Percentiles rank a stretch among this genome's conserved stretches.
phyloP scores from a whole-genome alignment of 2,888 invertebrate species.

The Argyresthia albistria region DNA sequence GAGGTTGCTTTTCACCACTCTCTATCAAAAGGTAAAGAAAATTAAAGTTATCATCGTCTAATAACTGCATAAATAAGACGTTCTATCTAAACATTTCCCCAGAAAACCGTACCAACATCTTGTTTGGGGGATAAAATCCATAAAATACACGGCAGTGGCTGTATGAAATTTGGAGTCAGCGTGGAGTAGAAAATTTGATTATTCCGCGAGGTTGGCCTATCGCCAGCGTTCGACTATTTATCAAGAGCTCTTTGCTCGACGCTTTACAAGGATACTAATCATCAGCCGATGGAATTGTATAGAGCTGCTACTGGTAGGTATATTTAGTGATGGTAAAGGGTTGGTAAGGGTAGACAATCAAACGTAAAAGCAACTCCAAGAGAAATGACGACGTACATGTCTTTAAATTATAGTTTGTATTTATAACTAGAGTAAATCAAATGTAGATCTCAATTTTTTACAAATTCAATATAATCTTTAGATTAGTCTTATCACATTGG shows the following conservation, averaged over 20 bases:
- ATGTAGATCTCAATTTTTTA: too few relatives aligned
- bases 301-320: slow-evolving; percentile 23
- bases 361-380: too few relatives aligned
- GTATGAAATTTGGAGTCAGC: slow-evolving; percentile 33
- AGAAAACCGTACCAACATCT: slow-evolving; percentile 31
- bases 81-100: too few relatives aligned
- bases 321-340: not conserved
- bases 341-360: not conserved
- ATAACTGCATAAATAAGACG: too few relatives aligned
- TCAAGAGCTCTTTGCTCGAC: slow-evolving; percentile 54
- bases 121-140: slow-evolving; percentile 65
- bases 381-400: too few relatives aligned
- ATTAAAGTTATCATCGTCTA: too few relatives aligned
- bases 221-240: slow-evolving; percentile 66
- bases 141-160: slow-evolving; percentile 60
- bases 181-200: slow-evolving; percentile 65
- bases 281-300: slow-evolving; percentile 37
- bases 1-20: too few relatives aligned
- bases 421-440: too few relatives aligned
- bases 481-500: too few relatives aligned
- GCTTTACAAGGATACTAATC: slow-evolving; percentile 67
- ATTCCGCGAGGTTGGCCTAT: slow-evolving; percentile 71
- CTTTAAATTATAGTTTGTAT: too few relatives aligned
- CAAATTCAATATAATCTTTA: too few relatives aligned
- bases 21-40: too few relatives aligned